These are phyloP conservation scores for Pseudeuparius sepicola DNA, from an alignment of 2,888 invertebrate genomes.

Conservation along the genomic window DNA sequence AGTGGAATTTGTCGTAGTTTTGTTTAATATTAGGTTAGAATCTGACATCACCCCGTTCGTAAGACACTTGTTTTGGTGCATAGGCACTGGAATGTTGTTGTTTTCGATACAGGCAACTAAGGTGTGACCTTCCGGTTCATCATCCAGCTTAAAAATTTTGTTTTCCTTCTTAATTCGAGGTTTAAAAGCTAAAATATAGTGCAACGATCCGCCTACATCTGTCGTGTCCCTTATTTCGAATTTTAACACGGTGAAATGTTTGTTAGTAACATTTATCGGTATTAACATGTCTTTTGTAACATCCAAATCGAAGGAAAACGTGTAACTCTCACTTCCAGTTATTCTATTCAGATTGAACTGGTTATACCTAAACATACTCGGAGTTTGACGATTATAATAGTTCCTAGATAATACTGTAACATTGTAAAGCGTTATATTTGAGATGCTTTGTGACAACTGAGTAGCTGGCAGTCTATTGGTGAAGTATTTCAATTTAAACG, in stretches of 20 bases:
- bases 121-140: slow-evolving; percentile 36
- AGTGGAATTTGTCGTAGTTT: slow-evolving; percentile 52
- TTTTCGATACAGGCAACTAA: slow-evolving; percentile 54
- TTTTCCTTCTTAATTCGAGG: slow-evolving; percentile 41
- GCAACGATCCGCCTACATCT: slow-evolving; percentile 74
- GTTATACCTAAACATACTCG: slow-evolving; percentile 28
- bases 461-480: too few species aligned
- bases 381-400: slow-evolving; percentile 21
- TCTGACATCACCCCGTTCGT: slow-evolving; percentile 38
- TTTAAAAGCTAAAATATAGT: slow-evolving; percentile 59
- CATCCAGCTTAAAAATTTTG: slow-evolving; percentile 16
- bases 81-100: slow-evolving; percentile 49
- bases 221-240: slow-evolving; percentile 59
- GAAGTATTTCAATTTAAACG: slow-evolving; percentile 19
- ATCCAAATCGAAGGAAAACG: slow-evolving; percentile 63
- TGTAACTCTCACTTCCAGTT: slow-evolving; percentile 63
- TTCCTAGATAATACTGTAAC: slow-evolving; percentile 15
- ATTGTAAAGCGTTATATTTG: too few species aligned
- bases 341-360: slow-evolving; percentile 42
- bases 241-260: slow-evolving; percentile 52
- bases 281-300: slow-evolving; percentile 54
- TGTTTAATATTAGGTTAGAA: slow-evolving; percentile 55
- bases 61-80: slow-evolving; percentile 51
- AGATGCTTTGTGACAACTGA: too few species aligned
- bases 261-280: slow-evolving; percentile 56